Evolutionary conservation across 2,113 vertebrate species (phyloP), one percentile per base, ranked within the genome.

Genomic region (Sardina pilchardus): DNA sequence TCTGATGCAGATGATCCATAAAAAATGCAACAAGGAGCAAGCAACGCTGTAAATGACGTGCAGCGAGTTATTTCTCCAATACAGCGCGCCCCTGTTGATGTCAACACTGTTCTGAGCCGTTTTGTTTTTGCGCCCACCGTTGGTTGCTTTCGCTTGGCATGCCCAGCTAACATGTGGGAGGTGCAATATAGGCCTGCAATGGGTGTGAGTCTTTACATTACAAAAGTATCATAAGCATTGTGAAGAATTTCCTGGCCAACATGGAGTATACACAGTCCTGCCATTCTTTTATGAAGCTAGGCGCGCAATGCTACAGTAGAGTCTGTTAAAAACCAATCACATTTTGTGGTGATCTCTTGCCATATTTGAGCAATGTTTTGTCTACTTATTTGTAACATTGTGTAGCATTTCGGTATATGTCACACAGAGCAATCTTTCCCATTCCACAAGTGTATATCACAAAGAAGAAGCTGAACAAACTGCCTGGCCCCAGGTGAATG

Each of bases 1-100:
- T 71, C 26, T 78, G 30, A 16, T 36, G 71, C 71, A 78, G 71
- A 78, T 78, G 71, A 78, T 34, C 16, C 71, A 78, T 78, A 78
- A 78, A 78, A 34, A 78, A 78, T 17, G 30, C 71, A 78, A 36
- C 30, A 4, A 36, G 71, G 26, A 78, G 26, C 12, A 26, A 26
- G 7, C 63, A 19, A 63, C 34, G 34, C 10, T 78, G 12, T 14
- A 78, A 39, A 39, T 34, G 71, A 6, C 3, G 63, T 7, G 71
- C 16, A 78, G 16, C 30, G 19, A 78, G 71, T 78, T 36, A 75
- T 75, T 75, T 59, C 5, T 24, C 21, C 19, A 59, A 24, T 19
- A 21, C 50, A 53, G 17, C 14, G 19, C 2, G 19, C 53, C 21
- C 24, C 53, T 59, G 53, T 21, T n/a, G n/a, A n/a, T 59, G 21